A percentile compares a stretch with the other conserved stretches of the same genome.
These are phyloP conservation scores for Limosa lapponica DNA, from an alignment of 2,797 vertebrate genomes.

Conservation along the genomic window DNA sequence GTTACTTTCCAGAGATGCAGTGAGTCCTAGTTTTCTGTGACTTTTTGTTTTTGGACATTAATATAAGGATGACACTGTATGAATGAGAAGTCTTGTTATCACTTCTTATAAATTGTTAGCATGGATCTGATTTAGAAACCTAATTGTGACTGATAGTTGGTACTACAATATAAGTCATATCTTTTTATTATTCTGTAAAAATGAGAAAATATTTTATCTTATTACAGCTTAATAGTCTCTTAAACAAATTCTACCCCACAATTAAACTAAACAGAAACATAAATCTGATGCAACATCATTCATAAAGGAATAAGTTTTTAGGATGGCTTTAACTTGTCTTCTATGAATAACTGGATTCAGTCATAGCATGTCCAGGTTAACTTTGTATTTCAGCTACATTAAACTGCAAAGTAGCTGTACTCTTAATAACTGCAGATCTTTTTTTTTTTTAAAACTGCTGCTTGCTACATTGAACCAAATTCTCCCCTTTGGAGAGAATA, in stretches of 20 bases:
- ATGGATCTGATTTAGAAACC: neutral
- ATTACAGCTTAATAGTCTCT: neutral
- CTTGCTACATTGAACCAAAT: neutral
- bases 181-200: neutral
- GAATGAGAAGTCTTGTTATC: neutral
- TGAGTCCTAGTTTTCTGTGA: neutral
- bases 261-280: neutral
- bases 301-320: neutral
- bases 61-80: fast-evolving
- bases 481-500: neutral
- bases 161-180: neutral
- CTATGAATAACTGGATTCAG: neutral
- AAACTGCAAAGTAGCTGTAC: neutral
- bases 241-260: neutral
- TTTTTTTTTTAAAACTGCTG: fast-evolving
- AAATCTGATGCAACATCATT: neutral
- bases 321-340: neutral
- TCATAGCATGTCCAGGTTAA: neutral
- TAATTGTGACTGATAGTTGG: neutral
- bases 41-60: neutral
- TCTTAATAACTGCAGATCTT: neutral
- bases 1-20: neutral
- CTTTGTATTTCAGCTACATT: neutral
- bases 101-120: neutral
- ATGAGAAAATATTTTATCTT: neutral